Conservation (phyloP, 2,888 invertebrate species). For the Mythimna lalbum region DNA sequence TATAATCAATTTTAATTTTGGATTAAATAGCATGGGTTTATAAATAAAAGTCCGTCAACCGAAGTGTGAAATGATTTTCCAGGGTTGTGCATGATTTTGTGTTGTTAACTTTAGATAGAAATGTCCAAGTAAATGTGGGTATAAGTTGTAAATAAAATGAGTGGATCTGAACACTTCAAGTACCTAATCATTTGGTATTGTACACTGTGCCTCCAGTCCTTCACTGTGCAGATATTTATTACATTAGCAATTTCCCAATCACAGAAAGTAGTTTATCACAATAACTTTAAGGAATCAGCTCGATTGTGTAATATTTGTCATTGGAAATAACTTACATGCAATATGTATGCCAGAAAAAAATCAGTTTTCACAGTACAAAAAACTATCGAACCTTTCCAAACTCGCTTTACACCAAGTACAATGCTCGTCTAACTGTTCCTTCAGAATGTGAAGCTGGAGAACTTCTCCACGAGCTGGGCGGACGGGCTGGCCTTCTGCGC, state of each 20-base stretch:
- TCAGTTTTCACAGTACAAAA: not conserved
- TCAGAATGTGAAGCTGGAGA: constrained; percentile 99
- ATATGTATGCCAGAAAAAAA: not conserved
- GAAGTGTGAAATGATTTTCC: constrained; percentile 35
- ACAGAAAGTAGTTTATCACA: constrained; percentile 17
- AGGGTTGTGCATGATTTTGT: constrained; percentile 63
- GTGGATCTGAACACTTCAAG: constrained; percentile 18
- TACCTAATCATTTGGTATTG: not conserved
- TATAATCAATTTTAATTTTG: constrained; percentile 9
- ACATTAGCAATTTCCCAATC: constrained; percentile 19
- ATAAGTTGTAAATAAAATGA: constrained; percentile 46
- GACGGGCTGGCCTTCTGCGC: constrained; percentile 99
- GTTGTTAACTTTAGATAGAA: constrained; percentile 51
- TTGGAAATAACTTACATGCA: not conserved
- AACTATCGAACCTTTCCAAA: not conserved
- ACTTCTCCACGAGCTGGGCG: constrained; percentile 99
- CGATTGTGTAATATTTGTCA: not conserved
- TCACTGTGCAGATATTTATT: constrained; percentile 34
- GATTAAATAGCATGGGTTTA: constrained; percentile 57
- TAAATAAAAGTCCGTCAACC: not conserved
- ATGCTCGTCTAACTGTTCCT: constrained; percentile 9
- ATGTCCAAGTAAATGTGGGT: constrained; percentile 22
- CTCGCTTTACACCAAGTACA: not conserved
- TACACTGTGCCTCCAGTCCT: constrained; percentile 18
- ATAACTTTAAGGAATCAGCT: constrained; percentile 19